Evolutionary conservation across 1,140 invertebrate species (phyloP), one percentile per base, ranked within the genome.

Genomic region (Sarcophaga bullata): DNA sequence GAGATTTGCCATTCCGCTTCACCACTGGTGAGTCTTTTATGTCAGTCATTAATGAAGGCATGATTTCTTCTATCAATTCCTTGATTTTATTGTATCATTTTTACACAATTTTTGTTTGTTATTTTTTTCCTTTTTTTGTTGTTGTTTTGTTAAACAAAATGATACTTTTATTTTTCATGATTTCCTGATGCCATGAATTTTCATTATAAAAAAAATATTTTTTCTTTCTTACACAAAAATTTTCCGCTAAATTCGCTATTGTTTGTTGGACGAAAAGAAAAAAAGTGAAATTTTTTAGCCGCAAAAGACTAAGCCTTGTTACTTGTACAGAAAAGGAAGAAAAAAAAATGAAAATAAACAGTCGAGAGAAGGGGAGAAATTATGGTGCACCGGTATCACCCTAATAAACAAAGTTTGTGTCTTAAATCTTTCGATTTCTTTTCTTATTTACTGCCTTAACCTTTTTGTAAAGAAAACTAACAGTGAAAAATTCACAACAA

Each of bases 101-200:
- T 78, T 25, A 78, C 25, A 78, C 10, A 48, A 52, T 49, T 50
- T 19, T 50, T 52, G 52, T n/a, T 78, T 72, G 0, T 25, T 25
- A 9, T 19, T 72, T 72, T 25, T 1, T 17, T 25, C 19, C 10
- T 11, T 25, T 4, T 25, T n/a, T 25, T 68, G 11, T 7, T n/a
- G n/a, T n/a, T 7, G 15, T 13, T 15, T 50, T 50, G 9, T 17
- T 9, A 50, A 76, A 78, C 50, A 52, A 78, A 78, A 78, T 78
- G 75, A 78, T 78, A 78, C 75, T 78, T 78, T 78, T 78, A 78
- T 78, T 78, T 78, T 78, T 78, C 75, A 78, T 78, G 75, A 78
- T 78, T 78, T 78, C 75, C 75, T 78, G 75, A 78, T 78, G 75
- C 75, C 75, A 78, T 78, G 75, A 78, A 78, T 78, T 78, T 78